Percentiles rank a stretch among this genome's conserved stretches.
These are phyloP conservation scores for Pristis pectinata DNA, from an alignment of 2,797 vertebrate genomes.

Conservation along the genomic window DNA sequence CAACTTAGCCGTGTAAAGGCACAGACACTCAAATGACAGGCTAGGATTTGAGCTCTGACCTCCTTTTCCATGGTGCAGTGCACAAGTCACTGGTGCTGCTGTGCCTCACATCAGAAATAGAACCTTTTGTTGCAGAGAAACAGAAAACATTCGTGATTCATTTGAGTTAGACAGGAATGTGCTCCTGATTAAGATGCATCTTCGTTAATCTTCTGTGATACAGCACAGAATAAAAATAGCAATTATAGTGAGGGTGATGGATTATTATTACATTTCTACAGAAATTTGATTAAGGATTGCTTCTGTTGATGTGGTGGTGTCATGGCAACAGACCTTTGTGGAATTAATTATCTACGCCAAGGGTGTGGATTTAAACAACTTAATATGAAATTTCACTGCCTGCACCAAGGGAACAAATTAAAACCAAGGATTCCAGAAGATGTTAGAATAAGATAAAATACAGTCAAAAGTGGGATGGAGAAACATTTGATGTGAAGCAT, in stretches of 20 bases:
- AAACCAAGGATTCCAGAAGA: constrained; percentile 25
- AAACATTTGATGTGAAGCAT: not conserved
- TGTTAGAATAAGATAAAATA: constrained; percentile 18
- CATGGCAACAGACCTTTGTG: constrained; percentile 37
- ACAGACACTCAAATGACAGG: not conserved
- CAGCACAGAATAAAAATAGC: constrained; percentile 33
- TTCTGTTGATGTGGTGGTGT: constrained; percentile 33
- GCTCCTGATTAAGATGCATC: constrained; percentile 30
- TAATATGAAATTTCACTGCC: constrained; percentile 23
- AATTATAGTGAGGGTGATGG: constrained; percentile 37
- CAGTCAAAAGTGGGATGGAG: not conserved
- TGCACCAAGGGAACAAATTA: constrained; percentile 33
- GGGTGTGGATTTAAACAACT: constrained; percentile 32
- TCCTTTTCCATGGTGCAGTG: not conserved
- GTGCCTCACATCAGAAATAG: not conserved
- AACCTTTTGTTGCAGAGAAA: not conserved
- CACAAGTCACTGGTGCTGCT: not conserved
- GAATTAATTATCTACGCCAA: constrained; percentile 36
- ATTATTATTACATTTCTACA: constrained; percentile 37
- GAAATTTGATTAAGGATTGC: constrained; percentile 36
- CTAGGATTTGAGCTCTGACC: not conserved
- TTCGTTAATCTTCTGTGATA: constrained; percentile 34
- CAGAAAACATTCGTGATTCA: not conserved
- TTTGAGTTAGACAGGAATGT: constrained; percentile 21
- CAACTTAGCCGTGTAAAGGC: not conserved